Conservation (phyloP, 2,888 invertebrate genomes). For the Caenorhabditis sinica region DNA sequence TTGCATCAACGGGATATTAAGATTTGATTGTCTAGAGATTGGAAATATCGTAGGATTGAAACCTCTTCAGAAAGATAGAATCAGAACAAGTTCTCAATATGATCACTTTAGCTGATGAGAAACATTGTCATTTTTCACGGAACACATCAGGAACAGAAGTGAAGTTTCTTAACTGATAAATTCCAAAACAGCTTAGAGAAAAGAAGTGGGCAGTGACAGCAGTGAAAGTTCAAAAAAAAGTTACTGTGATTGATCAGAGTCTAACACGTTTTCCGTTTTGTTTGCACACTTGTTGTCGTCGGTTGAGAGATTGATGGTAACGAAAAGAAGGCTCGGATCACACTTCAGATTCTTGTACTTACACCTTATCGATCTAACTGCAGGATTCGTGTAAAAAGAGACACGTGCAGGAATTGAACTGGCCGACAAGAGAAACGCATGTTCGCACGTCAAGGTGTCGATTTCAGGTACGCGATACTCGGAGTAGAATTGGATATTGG, state of each 20-base stretch:
- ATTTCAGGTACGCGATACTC: conserved; percentile 52
- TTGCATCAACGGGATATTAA: too few relatives aligned
- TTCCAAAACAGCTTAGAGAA: conserved; percentile 2
- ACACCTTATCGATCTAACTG: conserved; percentile 39
- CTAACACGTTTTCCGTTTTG: conserved; percentile 35
- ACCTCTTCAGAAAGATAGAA: too few relatives aligned
- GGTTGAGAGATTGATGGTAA: conserved; percentile 30
- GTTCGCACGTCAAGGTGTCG: conserved; percentile 63
- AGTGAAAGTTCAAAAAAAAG: conserved; percentile 41
- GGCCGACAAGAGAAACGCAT: conserved; percentile 31
- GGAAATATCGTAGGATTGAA: too few relatives aligned
- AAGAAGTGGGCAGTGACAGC: not conserved
- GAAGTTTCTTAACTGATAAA: not conserved
- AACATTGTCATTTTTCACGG: too few relatives aligned
- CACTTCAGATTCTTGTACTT: conserved; percentile 61
- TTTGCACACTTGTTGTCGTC: conserved; percentile 58
- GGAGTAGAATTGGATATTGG: conserved; percentile 58
- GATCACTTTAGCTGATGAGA: too few relatives aligned
- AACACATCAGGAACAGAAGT: too few relatives aligned
- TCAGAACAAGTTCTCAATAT: too few relatives aligned
- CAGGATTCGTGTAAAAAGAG: not conserved
- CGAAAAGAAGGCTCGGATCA: conserved; percentile 36
- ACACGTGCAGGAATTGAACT: not conserved
- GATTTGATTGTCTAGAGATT: too few relatives aligned
- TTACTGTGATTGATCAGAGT: conserved; percentile 40